A percentile compares a stretch with the other conserved stretches of the same genome.
These are phyloP conservation scores for Mesochorus sp. DNA, from an alignment of 2,888 invertebrate genomes.

Conservation along the genomic window DNA sequence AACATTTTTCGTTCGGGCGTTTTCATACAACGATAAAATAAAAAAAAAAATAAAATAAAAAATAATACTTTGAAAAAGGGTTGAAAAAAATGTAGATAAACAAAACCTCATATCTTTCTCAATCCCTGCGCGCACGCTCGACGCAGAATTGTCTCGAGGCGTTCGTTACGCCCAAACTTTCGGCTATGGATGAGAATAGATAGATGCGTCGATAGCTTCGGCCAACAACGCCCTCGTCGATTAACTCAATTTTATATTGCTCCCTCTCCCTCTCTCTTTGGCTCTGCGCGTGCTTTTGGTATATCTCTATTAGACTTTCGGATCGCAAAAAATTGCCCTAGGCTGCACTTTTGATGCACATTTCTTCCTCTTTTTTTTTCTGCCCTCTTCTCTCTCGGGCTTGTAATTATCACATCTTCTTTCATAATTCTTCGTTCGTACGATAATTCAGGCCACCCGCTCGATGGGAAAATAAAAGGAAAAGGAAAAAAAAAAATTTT, in stretches of 20 bases:
- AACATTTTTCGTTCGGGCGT: too few species aligned
- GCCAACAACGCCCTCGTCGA: slow-evolving; percentile 59
- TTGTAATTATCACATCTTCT: slow-evolving; percentile 63
- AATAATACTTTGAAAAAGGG: too few species aligned
- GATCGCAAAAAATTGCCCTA: slow-evolving; percentile 61
- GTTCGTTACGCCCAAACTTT: slow-evolving; percentile 59
- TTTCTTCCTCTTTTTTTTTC: slow-evolving; percentile 14
- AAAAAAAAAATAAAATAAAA: slow-evolving; percentile 14
- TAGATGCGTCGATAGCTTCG: slow-evolving; percentile 57
- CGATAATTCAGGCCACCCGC: slow-evolving; percentile 56
- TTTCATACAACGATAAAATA: too few species aligned
- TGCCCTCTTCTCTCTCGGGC: slow-evolving; percentile 24
- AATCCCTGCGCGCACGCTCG: too few species aligned
- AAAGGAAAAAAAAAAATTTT: neutral
- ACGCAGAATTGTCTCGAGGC: slow-evolving; percentile 60
- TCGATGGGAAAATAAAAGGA: neutral
- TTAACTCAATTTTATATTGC: slow-evolving; percentile 62
- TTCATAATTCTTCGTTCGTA: slow-evolving; percentile 57
- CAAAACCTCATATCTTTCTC: too few species aligned
- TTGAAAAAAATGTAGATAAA: too few species aligned
- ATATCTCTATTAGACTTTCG: slow-evolving; percentile 68
- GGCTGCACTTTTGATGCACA: slow-evolving; percentile 56
- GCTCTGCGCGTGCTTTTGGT: slow-evolving; percentile 53
- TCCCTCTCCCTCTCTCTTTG: neutral
- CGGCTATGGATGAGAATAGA: slow-evolving; percentile 56